Percentiles rank a stretch among this genome's conserved stretches.
These are phyloP conservation scores for Cinclus cinclus DNA, from an alignment of 2,113 vertebrate species.

Conservation along the genomic window DNA sequence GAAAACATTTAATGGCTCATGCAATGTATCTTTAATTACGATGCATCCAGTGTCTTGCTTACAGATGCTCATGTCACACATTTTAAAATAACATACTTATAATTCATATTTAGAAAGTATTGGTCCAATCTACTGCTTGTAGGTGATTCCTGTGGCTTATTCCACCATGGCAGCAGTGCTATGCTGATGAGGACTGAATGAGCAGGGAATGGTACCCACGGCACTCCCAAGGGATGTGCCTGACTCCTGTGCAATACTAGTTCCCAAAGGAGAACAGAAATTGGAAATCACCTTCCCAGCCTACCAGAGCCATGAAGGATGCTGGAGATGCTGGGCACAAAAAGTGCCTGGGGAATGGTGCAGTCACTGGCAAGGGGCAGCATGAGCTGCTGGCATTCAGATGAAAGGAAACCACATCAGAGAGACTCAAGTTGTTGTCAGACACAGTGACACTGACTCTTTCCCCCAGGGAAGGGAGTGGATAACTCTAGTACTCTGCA, in stretches of 20 bases:
- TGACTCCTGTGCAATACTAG: no score
- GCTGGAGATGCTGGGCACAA: background rate
- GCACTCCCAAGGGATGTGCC: background rate
- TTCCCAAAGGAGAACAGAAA: background rate
- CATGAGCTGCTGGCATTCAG: rapidly evolving
- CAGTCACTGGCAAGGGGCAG: background rate
- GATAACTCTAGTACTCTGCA: background rate
- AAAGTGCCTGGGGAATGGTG: rapidly evolving
- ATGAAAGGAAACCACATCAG: background rate
- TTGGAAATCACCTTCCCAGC: background rate
- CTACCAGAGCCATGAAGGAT: background rate
- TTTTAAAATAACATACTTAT: background rate
- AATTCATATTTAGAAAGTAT: background rate
- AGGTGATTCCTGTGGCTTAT: background rate
- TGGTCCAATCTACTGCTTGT: background rate
- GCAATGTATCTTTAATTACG: background rate
- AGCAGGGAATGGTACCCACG: rapidly evolving
- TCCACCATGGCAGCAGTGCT: background rate
- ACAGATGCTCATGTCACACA: background rate
- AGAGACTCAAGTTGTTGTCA: background rate
- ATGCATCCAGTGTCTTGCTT: background rate
- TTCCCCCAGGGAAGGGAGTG: background rate
- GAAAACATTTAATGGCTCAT: background rate
- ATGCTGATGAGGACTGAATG: background rate
- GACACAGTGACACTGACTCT: background rate